Evolutionary conservation across 2,113 vertebrate species (phyloP).

Genomic region (Grus americana): DNA sequence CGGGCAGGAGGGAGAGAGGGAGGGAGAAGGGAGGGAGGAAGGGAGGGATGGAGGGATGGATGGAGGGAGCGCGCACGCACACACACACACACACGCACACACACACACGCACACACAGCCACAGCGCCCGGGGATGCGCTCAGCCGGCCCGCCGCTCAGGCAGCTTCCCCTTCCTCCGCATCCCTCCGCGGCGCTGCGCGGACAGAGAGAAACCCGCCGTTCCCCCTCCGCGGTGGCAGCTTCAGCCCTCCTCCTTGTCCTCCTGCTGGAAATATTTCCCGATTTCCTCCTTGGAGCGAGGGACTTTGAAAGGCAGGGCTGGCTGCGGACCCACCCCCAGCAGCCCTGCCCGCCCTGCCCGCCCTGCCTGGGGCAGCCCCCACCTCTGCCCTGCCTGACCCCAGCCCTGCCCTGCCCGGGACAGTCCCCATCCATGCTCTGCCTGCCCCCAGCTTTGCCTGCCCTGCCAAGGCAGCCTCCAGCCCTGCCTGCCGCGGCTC

Average conservation of each 20-base stretch:
- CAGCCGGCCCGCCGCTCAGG: slow-evolving; percentile 25
- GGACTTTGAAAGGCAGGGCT: slow-evolving; percentile 63
- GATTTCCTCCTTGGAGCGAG: slow-evolving; percentile 40
- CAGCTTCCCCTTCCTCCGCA: slow-evolving; percentile 19
- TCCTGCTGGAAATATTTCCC: slow-evolving; percentile 20
- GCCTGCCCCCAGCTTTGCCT: background rate
- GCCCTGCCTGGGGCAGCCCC: background rate
- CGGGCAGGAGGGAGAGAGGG: background rate
- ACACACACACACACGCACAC: slow-evolving; percentile 4
- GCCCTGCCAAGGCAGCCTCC: background rate
- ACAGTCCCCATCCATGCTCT: background rate
- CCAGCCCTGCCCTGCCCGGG: background rate
- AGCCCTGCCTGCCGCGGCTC: background rate
- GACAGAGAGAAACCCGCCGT: background rate
- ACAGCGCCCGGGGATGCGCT: slow-evolving; percentile 20
- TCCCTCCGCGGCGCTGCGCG: slow-evolving; percentile 3
- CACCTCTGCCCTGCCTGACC: background rate
- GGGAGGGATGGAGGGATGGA: background rate
- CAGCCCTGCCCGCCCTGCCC: background rate
- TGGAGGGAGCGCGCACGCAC: background rate
- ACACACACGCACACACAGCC: background rate
- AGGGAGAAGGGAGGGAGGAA: background rate
- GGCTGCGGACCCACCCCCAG: slow-evolving; percentile 32
- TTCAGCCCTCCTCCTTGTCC: background rate
- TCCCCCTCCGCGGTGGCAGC: background rate